Evolutionary conservation across 2,797 vertebrate species (phyloP).

Genomic region (Cuculus canorus): DNA sequence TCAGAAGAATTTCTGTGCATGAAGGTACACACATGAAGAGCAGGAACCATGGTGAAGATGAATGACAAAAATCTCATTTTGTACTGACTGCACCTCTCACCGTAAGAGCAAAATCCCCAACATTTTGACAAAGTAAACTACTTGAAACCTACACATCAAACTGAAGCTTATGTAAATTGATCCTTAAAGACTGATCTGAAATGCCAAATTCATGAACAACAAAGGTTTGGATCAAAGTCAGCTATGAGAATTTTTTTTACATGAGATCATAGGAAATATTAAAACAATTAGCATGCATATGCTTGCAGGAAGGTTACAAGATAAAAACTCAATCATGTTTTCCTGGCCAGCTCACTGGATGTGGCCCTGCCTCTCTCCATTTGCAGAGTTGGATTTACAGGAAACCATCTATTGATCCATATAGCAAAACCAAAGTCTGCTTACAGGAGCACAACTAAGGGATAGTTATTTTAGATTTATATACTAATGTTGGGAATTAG

Average conservation of each 20-base stretch:
- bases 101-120: background rate
- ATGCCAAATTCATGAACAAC: background rate
- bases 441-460: background rate
- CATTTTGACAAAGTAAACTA: background rate
- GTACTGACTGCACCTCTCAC: background rate
- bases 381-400: background rate
- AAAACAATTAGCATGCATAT: background rate
- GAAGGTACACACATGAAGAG: background rate
- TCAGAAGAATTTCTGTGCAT: background rate
- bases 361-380: background rate
- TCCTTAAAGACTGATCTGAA: background rate
- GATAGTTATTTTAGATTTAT: background rate
- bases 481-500: background rate
- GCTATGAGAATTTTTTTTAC: background rate
- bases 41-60: background rate
- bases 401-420: background rate
- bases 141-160: background rate
- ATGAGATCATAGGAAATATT: background rate
- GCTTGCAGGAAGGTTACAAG: background rate
- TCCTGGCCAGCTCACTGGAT: background rate
- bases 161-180: background rate
- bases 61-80: background rate
- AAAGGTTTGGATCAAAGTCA: background rate
- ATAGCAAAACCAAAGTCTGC: background rate
- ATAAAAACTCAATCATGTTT: background rate